Conservation (phyloP, 1,140 invertebrate species). For the Atta texana region DNA sequence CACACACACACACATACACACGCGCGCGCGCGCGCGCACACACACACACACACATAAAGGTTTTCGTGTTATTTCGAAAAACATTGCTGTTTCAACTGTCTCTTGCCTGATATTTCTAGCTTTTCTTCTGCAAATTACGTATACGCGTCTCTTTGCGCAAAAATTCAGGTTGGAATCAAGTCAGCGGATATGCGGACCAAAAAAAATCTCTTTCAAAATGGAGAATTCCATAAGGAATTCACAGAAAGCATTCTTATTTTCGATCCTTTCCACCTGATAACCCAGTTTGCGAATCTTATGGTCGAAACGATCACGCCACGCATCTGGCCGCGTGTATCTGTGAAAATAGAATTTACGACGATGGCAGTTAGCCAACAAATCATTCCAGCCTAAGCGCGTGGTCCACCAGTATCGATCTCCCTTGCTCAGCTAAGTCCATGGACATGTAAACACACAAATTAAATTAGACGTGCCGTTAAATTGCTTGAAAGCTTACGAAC, state of each 20-base stretch:
- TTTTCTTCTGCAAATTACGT: neutral
- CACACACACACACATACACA: too few species aligned
- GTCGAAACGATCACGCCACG: constrained; percentile 39
- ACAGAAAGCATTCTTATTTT: neutral
- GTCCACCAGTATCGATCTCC: constrained; percentile 54
- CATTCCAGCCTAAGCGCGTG: constrained; percentile 36
- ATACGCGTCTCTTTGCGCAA: neutral
- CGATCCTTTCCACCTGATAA: neutral
- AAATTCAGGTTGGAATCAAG: constrained; percentile 3
- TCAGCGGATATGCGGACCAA: neutral
- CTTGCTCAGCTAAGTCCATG: constrained; percentile 22
- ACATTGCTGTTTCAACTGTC: neutral
- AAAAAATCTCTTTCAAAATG: neutral
- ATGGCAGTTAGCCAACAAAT: constrained; percentile 60
- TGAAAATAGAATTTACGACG: constrained; percentile 70
- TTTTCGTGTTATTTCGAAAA: neutral
- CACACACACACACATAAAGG: neutral
- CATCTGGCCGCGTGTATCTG: constrained; percentile 21
- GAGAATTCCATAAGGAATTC: constrained; percentile 13
- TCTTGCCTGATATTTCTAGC: constrained; percentile 7
- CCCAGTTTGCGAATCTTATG: constrained; percentile 22
- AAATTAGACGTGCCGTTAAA: constrained; percentile 51
- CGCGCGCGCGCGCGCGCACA: too few species aligned
- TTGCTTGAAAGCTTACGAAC: neutral
- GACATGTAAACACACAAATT: constrained; percentile 50